Conservation (phyloP, 2,888 invertebrate species). For the Dicranocentrus wangi region DNA sequence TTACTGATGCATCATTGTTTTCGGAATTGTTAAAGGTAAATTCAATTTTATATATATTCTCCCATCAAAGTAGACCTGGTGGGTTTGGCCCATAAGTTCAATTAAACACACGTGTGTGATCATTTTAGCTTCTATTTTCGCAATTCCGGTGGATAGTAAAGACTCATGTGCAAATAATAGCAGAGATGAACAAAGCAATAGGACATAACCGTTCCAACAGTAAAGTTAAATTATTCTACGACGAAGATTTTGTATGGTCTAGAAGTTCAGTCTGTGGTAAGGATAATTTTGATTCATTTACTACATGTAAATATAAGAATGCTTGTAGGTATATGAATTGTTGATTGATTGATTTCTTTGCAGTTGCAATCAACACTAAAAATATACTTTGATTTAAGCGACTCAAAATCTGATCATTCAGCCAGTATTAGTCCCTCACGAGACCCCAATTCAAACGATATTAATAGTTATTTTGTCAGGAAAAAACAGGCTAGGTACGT, state of each 20-base stretch:
- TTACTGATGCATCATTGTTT: constrained; percentile 65
- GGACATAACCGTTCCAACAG: constrained; percentile 73
- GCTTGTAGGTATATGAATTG: no score
- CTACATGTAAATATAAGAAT: no score
- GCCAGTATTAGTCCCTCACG: constrained; percentile 66
- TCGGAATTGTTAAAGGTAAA: constrained; percentile 66
- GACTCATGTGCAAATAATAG: constrained; percentile 83
- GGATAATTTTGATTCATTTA: constrained; percentile 74
- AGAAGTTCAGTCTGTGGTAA: constrained; percentile 91
- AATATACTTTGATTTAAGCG: constrained; percentile 75
- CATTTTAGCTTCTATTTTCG: constrained; percentile 82
- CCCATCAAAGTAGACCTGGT: no score
- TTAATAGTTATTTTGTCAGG: constrained; percentile 76
- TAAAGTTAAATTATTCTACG: constrained; percentile 77
- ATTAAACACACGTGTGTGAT: background rate
- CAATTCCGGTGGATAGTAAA: constrained; percentile 88
- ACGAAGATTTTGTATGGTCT: constrained; percentile 88
- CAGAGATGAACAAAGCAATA: constrained; percentile 78
- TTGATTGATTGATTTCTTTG: no score
- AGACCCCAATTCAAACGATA: constrained; percentile 74
- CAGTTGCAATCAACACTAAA: constrained; percentile 88
- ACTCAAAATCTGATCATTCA: constrained; percentile 68
- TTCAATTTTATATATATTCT: no score
- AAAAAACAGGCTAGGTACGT: constrained; percentile 74
- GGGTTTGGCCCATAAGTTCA: no score